A percentile compares a stretch with the other conserved stretches of the same genome.
phyloP scores from a whole-genome alignment of 2,888 invertebrate genomes.

The Brenthis ino region DNA sequence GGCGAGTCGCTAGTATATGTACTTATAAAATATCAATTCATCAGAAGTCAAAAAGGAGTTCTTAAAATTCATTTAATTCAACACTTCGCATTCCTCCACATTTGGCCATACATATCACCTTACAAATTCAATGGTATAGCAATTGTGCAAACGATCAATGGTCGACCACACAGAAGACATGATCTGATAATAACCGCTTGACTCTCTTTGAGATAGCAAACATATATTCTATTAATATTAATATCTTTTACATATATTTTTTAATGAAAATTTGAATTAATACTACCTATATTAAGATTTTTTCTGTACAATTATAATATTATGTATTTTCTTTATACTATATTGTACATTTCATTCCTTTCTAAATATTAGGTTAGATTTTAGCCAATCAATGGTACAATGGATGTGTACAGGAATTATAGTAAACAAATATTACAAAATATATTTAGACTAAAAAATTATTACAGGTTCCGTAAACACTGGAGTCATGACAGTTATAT shows the following conservation, averaged over 20 bases:
- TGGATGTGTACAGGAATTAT: too few relatives aligned
- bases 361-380: too few relatives aligned
- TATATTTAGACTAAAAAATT: too few relatives aligned
- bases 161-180: conserved; percentile 31
- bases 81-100: conserved; percentile 53
- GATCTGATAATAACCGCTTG: neutral
- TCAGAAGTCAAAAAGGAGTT: conserved; percentile 25
- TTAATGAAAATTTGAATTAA: too few relatives aligned
- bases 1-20: too few relatives aligned
- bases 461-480: neutral
- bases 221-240: neutral
- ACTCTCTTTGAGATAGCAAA: neutral
- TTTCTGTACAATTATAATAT: too few relatives aligned
- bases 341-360: too few relatives aligned
- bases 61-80: conserved; percentile 34
- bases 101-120: conserved; percentile 53
- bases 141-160: conserved; percentile 30
- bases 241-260: too few relatives aligned
- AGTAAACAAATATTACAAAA: too few relatives aligned
- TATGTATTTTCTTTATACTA: too few relatives aligned
- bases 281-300: too few relatives aligned
- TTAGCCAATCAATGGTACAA: too few relatives aligned
- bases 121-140: conserved; percentile 51
- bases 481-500: conserved; percentile 21
- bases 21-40: neutral